A percentile compares a stretch with the other conserved stretches of the same genome.
These are phyloP conservation scores for Centropyge bicolor DNA, from an alignment of 2,797 vertebrate species.

Conservation along the genomic window DNA sequence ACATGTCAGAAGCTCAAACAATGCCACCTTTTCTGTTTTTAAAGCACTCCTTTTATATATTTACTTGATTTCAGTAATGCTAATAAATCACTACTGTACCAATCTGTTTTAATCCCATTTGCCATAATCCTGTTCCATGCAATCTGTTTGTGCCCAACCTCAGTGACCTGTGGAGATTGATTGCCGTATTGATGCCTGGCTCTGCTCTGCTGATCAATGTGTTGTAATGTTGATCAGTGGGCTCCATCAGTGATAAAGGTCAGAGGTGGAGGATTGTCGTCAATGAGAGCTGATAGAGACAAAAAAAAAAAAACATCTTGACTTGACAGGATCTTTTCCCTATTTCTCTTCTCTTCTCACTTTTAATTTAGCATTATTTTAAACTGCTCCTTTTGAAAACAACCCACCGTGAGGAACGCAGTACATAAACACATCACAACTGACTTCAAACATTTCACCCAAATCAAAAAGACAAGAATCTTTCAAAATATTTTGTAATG, in stretches of 20 bases:
- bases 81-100: slow-evolving; percentile 18
- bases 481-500: slow-evolving; percentile 18
- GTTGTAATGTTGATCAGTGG: slow-evolving; percentile 47
- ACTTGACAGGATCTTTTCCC: neutral
- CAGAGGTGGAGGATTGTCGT: slow-evolving; percentile 39
- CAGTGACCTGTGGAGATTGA: slow-evolving; percentile 60
- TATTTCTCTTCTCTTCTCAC: neutral
- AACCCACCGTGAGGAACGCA: neutral
- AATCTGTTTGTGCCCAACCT: slow-evolving; percentile 39
- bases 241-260: slow-evolving; percentile 52
- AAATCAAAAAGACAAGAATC: slow-evolving; percentile 9
- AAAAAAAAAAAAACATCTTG: slow-evolving; percentile 11
- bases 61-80: slow-evolving; percentile 12
- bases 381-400: neutral
- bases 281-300: slow-evolving; percentile 31
- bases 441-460: slow-evolving; percentile 10
- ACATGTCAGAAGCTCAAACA: neutral
- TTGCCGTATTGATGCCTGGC: slow-evolving; percentile 46
- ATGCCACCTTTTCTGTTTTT: neutral
- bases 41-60: neutral
- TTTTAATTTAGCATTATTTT: neutral
- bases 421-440: neutral
- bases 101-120: slow-evolving; percentile 46
- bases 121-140: slow-evolving; percentile 35
- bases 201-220: slow-evolving; percentile 63